These are phyloP conservation scores for Acleris cristana DNA, from an alignment of 2,888 invertebrate genomes.

Conservation along the genomic window DNA sequence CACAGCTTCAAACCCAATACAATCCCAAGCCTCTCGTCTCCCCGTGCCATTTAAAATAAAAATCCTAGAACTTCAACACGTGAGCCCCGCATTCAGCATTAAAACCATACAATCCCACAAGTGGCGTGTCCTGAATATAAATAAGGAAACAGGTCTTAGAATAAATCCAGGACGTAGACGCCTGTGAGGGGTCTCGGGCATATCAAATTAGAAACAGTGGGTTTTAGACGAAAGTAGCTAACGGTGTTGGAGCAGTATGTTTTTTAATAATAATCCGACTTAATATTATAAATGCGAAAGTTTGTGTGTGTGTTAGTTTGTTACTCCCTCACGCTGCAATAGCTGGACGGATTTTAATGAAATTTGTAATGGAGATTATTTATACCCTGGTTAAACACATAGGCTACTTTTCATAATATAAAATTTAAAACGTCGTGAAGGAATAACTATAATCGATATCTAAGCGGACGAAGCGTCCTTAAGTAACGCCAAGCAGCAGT, in stretches of 20 bases:
- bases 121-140: conserved; percentile 36
- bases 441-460: too few relatives aligned
- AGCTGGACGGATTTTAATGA: too few relatives aligned
- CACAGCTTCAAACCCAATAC: not conserved
- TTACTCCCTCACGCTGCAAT: too few relatives aligned
- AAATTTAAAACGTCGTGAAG: too few relatives aligned
- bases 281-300: too few relatives aligned
- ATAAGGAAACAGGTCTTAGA: conserved; percentile 33
- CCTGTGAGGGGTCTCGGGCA: conserved; percentile 43
- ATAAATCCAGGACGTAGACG: conserved; percentile 38
- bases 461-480: too few relatives aligned
- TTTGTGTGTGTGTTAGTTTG: too few relatives aligned
- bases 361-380: too few relatives aligned
- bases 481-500: too few relatives aligned
- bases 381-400: too few relatives aligned
- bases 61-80: conserved; percentile 43
- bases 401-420: too few relatives aligned
- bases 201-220: conserved; percentile 45
- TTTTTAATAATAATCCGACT: too few relatives aligned
- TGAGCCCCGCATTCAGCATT: conserved; percentile 39
- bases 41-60: conserved; percentile 38
- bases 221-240: conserved; percentile 12
- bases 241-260: not conserved
- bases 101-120: conserved; percentile 38
- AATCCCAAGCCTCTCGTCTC: not conserved